These are phyloP conservation scores for Gastrophryne carolinensis DNA, from an alignment of 2,797 vertebrate genomes.

Conservation along the genomic window DNA sequence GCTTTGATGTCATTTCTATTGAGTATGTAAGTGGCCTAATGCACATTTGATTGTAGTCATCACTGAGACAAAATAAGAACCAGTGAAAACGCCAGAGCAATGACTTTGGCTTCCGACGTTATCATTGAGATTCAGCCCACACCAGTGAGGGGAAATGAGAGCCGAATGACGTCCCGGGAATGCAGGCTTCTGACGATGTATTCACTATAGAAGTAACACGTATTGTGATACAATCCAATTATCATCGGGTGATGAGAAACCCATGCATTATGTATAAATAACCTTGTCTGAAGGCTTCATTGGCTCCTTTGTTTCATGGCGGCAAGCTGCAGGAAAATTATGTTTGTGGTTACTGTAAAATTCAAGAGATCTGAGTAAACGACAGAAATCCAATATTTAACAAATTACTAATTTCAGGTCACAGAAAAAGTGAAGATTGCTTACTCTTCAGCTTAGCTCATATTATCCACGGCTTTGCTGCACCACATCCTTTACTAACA, in stretches of 20 bases:
- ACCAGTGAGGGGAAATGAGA: constrained; percentile 21
- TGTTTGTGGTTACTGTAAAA: not conserved
- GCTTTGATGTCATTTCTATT: constrained; percentile 25
- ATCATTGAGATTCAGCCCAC: constrained; percentile 45
- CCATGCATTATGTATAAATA: constrained; percentile 44
- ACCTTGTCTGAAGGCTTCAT: constrained; percentile 11
- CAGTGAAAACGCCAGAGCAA: constrained; percentile 14
- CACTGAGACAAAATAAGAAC: constrained; percentile 15
- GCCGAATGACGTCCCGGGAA: constrained; percentile 22
- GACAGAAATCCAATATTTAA: not conserved
- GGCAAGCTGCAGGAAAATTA: constrained; percentile 17
- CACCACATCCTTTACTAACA: no score
- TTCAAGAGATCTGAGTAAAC: not conserved
- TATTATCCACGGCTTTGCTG: no score
- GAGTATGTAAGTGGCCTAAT: not conserved
- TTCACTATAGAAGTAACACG: constrained; percentile 40
- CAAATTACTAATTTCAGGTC: not conserved
- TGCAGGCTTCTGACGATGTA: constrained; percentile 26
- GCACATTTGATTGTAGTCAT: constrained; percentile 22
- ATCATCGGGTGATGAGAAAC: constrained; percentile 19
- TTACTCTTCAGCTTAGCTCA: no score
- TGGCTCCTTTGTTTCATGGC: constrained; percentile 6
- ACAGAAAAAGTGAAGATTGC: no score
- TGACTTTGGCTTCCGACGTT: constrained; percentile 37
- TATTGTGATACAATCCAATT: constrained; percentile 41